Evolutionary conservation across 2,888 invertebrate genomes (phyloP).

Genomic region (Scelioninae gen. 1): DNA sequence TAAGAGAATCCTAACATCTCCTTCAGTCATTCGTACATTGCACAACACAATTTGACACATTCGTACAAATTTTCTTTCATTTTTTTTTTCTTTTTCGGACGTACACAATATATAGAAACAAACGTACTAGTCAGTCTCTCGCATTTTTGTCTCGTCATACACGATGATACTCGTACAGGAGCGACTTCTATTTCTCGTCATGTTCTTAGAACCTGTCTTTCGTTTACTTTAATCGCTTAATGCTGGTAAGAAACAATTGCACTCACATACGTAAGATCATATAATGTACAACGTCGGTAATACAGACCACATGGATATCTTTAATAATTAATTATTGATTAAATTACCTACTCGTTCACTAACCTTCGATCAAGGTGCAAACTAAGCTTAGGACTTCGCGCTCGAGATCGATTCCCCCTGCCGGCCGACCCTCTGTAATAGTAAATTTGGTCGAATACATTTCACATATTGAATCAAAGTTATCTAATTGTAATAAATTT

Average conservation of each 20-base stretch:
- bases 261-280: conserved; percentile 73
- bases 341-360: conserved; percentile 76
- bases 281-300: no score
- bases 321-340: conserved; percentile 77
- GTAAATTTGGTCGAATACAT: conserved; percentile 17
- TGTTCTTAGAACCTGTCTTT: conserved; percentile 42
- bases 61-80: conserved; percentile 43
- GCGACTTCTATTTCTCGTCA: conserved; percentile 50
- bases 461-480: conserved; percentile 30
- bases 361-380: conserved; percentile 72
- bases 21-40: conserved; percentile 48
- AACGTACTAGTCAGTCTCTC: conserved; percentile 69
- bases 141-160: conserved; percentile 52
- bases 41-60: conserved; percentile 59
- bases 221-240: conserved; percentile 18
- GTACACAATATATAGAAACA: conserved; percentile 66
- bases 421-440: conserved; percentile 23
- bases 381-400: conserved; percentile 74
- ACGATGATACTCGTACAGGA: conserved; percentile 46
- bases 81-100: no score
- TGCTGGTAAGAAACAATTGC: conserved; percentile 70
- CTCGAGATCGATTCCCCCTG: conserved; percentile 68
- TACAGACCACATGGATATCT: no score
- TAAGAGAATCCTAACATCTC: conserved; percentile 72
- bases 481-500: conserved; percentile 40